These are phyloP conservation scores for Heloderma charlesbogerti DNA, from an alignment of 2,113 vertebrate species.

Conservation along the genomic window DNA sequence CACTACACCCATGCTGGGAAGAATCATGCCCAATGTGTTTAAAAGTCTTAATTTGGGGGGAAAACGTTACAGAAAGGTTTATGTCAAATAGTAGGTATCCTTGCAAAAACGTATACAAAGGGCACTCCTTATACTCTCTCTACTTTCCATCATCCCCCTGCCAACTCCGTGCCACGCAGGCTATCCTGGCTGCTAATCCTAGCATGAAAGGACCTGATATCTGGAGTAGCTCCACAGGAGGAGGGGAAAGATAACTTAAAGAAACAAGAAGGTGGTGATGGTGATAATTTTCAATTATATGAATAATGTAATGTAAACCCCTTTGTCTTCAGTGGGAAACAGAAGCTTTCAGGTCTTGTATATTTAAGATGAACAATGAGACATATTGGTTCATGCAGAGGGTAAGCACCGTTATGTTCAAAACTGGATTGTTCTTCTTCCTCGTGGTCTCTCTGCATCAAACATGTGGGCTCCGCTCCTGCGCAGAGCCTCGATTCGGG, in stretches of 20 bases:
- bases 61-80: not conserved
- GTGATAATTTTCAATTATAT: not conserved
- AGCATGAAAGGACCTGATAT: not conserved
- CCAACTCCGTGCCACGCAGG: not conserved
- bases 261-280: not conserved
- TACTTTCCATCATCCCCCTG: not conserved
- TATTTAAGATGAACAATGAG: constrained; percentile 7
- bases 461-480: no score
- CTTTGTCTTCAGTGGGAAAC: constrained; percentile 11
- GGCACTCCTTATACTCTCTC: not conserved
- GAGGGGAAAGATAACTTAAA: not conserved
- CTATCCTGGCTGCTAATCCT: not conserved
- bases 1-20: not conserved
- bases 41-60: not conserved
- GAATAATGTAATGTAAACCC: not conserved
- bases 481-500: no score
- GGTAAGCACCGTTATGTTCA: not conserved
- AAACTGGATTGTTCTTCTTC: not conserved
- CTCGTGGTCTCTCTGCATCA: no score
- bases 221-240: not conserved
- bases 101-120: not conserved
- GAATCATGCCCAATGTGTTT: not conserved
- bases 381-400: constrained; percentile 13
- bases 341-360: not conserved
- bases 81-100: not conserved